These are phyloP conservation scores for Pteropus alecto DNA, from an alignment of 2,113 vertebrate genomes.

Conservation along the genomic window DNA sequence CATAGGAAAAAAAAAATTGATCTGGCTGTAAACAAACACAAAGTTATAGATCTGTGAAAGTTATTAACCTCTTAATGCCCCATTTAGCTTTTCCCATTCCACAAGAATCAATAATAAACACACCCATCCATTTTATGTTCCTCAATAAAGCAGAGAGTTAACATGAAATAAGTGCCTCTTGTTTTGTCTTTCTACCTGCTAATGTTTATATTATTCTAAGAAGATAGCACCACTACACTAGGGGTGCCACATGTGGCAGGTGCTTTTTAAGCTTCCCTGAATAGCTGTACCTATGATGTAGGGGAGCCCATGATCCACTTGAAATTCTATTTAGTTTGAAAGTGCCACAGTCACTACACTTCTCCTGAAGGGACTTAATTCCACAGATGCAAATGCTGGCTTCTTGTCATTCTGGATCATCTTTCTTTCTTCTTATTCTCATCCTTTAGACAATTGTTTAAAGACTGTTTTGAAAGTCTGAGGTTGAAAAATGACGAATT, in stretches of 20 bases:
- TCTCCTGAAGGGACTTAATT: neutral
- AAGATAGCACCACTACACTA: neutral
- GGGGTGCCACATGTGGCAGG: neutral
- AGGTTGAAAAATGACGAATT: neutral
- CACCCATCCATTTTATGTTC: slow-evolving; percentile 35
- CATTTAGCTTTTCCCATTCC: slow-evolving; percentile 51
- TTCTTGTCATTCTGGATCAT: neutral
- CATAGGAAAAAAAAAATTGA: slow-evolving; percentile 53
- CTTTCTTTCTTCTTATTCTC: neutral
- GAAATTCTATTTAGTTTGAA: slow-evolving; percentile 51
- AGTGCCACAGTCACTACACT: neutral
- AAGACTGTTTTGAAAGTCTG: neutral
- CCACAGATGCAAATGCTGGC: neutral
- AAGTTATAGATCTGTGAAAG: slow-evolving; percentile 63
- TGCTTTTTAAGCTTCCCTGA: neutral
- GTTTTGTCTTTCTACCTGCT: neutral
- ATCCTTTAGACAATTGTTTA: neutral
- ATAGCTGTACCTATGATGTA: neutral
- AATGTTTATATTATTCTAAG: neutral
- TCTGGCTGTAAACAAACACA: slow-evolving; percentile 40
- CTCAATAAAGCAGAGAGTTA: slow-evolving; percentile 50
- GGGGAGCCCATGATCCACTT: neutral
- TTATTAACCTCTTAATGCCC: slow-evolving; percentile 69
- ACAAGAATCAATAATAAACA: slow-evolving; percentile 51
- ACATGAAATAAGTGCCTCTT: neutral